Percentiles rank a stretch among this genome's conserved stretches.
These are phyloP conservation scores for Colostygia pectinataria DNA, from an alignment of 2,888 invertebrate genomes.

Conservation along the genomic window DNA sequence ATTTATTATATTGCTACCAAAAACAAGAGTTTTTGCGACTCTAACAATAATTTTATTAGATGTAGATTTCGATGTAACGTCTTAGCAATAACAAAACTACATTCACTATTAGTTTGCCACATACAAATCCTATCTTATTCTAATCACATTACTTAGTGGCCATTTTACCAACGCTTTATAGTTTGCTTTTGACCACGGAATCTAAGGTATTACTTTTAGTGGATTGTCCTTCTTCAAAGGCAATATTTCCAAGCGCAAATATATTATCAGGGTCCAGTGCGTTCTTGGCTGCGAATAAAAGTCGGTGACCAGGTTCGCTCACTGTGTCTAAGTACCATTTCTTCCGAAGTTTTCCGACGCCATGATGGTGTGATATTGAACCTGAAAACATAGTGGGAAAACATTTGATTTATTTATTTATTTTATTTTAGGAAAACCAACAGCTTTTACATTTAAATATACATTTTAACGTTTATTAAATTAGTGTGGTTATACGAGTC, in stretches of 20 bases:
- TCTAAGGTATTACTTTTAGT: slow-evolving; percentile 24
- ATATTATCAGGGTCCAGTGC: slow-evolving; percentile 97
- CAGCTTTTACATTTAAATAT: no score
- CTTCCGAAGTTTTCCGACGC: slow-evolving; percentile 95
- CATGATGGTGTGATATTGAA: slow-evolving; percentile 98
- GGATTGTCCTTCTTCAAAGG: slow-evolving; percentile 47
- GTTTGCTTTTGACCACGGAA: slow-evolving; percentile 58
- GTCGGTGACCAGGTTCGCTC: slow-evolving; percentile 89
- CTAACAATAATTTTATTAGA: no score
- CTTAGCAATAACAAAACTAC: not conserved
- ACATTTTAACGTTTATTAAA: no score
- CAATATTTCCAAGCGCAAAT: slow-evolving; percentile 93
- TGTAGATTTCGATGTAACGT: no score
- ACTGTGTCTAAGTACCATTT: slow-evolving; percentile 94
- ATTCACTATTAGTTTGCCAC: not conserved
- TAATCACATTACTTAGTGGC: no score
- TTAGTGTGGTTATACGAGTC: no score
- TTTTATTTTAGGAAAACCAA: no score
- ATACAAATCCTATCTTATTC: no score
- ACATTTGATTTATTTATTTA: no score
- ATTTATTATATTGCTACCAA: no score
- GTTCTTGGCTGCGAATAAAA: slow-evolving; percentile 91
- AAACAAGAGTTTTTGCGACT: no score
- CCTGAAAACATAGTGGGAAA: slow-evolving; percentile 63
- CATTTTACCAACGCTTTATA: slow-evolving; percentile 43